Evolutionary conservation across 2,888 invertebrate genomes (phyloP).

Genomic region (Pseudeuparius sepicola): DNA sequence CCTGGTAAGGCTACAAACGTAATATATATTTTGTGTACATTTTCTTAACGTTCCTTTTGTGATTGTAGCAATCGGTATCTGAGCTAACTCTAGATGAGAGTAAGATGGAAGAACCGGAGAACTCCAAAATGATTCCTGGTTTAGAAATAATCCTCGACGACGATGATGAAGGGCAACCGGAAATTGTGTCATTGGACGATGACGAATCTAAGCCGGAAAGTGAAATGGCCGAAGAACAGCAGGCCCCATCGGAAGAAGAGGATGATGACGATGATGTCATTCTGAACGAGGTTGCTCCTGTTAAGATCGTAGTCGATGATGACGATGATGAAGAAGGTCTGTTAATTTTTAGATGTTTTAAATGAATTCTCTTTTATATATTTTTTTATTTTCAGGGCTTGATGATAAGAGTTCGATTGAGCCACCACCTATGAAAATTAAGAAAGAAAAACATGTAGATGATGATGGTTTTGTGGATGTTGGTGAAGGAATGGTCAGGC

Average conservation of each 20-base stretch:
- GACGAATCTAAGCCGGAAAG: slow-evolving; percentile 24
- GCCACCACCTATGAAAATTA: no score
- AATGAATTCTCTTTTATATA: no score
- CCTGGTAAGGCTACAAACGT: slow-evolving; percentile 53
- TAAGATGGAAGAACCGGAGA: slow-evolving; percentile 25
- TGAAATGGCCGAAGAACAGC: slow-evolving; percentile 19
- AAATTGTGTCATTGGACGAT: slow-evolving; percentile 28
- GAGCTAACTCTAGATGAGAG: slow-evolving; percentile 30
- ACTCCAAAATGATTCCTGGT: slow-evolving; percentile 40
- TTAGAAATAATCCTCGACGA: slow-evolving; percentile 37
- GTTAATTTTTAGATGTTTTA: no score
- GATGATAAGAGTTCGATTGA: no score
- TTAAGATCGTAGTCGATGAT: slow-evolving; percentile 52
- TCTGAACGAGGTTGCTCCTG: slow-evolving; percentile 56
- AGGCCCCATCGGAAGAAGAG: slow-evolving; percentile 33
- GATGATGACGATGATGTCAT: slow-evolving; percentile 61
- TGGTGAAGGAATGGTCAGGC: slow-evolving; percentile 39
- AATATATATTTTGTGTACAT: no score
- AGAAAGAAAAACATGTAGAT: slow-evolving; percentile 37
- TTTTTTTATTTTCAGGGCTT: no score
- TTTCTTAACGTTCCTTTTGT: no score
- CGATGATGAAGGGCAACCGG: slow-evolving; percentile 27
- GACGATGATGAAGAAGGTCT: slow-evolving; percentile 44
- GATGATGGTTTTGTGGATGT: slow-evolving; percentile 43
- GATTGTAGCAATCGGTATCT: slow-evolving; percentile 26